Percentiles rank a stretch among this genome's conserved stretches.
phyloP scores from a whole-genome alignment of 1,140 invertebrate genomes.

The Tetraneura akinire region DNA sequence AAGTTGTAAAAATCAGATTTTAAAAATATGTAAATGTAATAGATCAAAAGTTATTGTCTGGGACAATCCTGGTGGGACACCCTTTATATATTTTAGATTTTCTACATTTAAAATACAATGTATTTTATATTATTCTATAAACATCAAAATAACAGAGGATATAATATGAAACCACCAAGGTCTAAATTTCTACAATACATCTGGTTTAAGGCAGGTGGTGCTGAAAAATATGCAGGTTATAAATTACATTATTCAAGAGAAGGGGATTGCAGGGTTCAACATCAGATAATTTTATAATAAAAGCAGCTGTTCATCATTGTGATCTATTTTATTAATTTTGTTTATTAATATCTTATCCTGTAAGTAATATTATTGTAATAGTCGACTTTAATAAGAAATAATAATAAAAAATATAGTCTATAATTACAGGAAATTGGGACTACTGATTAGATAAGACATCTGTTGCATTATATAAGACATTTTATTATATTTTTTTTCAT shows the following conservation, averaged over 20 bases:
- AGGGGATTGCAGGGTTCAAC: background rate
- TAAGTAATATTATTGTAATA: background rate
- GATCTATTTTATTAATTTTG: background rate
- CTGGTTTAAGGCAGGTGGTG: slow-evolving; percentile 35
- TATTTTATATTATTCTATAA: no score
- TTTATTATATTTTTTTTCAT: no score
- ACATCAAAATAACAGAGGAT: background rate
- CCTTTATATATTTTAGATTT: no score
- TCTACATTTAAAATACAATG: no score
- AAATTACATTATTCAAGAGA: slow-evolving; percentile 23
- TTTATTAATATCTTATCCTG: background rate
- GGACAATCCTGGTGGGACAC: no score
- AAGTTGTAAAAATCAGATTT: no score
- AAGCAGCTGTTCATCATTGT: background rate
- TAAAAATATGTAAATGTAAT: no score
- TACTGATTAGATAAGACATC: background rate
- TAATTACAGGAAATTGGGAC: background rate
- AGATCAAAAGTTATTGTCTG: no score
- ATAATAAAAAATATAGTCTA: background rate
- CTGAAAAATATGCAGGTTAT: slow-evolving; percentile 34
- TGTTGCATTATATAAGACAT: no score
- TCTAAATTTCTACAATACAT: background rate
- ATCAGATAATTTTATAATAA: background rate
- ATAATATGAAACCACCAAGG: no score
- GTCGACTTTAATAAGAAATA: no score